Base-by-base conservation (phyloP, 2,797 vertebrate genomes). In the Smutsia temminckii region DNA sequence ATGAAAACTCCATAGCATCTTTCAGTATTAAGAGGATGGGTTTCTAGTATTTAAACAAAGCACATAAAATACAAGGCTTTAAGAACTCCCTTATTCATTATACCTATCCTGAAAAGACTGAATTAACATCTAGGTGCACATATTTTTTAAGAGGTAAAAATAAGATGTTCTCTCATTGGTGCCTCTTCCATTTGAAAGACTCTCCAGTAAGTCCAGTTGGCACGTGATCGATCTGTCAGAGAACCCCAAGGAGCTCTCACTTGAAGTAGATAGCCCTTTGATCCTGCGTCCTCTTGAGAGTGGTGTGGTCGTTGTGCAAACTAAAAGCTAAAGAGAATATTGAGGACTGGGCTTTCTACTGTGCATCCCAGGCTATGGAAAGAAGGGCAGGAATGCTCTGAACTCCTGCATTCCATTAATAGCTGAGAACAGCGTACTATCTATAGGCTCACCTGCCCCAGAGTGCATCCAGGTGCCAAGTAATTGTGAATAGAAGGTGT, bases 401-500 rank as follows among this genome's bases (percentile, higher is more conserved):
- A 98, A 98, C 97, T 77, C 86, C 2, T n/a, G 91, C 97, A 98
- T 98, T 98, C 98, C 98, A 98, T 98, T 97, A 98, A 98, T 98
- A 98, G 98, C 96, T 97, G 94, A 98, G 94, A 37, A 93, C 97
- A 98, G 97, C 89, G 78, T 75, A 97, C 96, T 97, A 95, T 94
- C 94, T 94, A 87, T 95, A 97, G 96, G 96, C 0, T 95, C 88
- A 97, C 96, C 98, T 98, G 97, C 97, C 98, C 97, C 97, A 93
- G 97, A 88, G 85, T 96, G 74, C 68, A 80, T 75, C 91, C 98
- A 98, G 98, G 98, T 98, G 98, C 94, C 97, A 97, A 98, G 97
- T 91, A 95, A 96, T 97, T 97, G 97, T 89, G 96, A 98, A 98
- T 97, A 97, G 98, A 98, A 97, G 97, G 95, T 93, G 85, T 81